Percentiles rank a stretch among this genome's conserved stretches.
These are phyloP conservation scores for Drosophila guanche DNA, from an alignment of 1,140 invertebrate genomes.

Conservation along the genomic window DNA sequence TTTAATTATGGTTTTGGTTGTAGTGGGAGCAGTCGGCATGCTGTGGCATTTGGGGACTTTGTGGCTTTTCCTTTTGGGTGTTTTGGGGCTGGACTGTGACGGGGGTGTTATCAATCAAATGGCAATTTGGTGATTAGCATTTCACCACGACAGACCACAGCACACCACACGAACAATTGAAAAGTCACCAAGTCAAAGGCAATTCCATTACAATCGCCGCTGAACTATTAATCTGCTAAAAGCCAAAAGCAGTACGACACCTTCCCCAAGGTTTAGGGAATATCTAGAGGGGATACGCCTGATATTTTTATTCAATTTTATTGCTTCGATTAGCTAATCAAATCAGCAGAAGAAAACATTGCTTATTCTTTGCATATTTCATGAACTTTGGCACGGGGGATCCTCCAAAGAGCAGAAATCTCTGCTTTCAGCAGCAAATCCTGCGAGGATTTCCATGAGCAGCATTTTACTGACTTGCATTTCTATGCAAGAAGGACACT, in stretches of 20 bases:
- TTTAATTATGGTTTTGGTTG: slow-evolving; percentile 70
- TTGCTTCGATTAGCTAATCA: slow-evolving; percentile 71
- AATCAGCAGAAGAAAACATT: slow-evolving; percentile 41
- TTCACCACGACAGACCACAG: slow-evolving; percentile 10
- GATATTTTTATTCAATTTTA: slow-evolving; percentile 36
- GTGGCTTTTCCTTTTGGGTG: slow-evolving; percentile 14
- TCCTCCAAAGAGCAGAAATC: slow-evolving; percentile 32
- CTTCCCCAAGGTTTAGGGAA: slow-evolving; percentile 5
- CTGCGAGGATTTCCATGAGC: slow-evolving; percentile 54
- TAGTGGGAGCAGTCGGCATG: not conserved
- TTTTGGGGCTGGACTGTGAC: not conserved
- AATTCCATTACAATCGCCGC: slow-evolving; percentile 31
- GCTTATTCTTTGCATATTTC: slow-evolving; percentile 63
- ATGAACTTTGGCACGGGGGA: slow-evolving; percentile 56
- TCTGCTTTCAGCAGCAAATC: slow-evolving; percentile 67
- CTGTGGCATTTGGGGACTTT: slow-evolving; percentile 4
- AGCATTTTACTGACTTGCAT: slow-evolving; percentile 69
- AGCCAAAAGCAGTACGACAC: slow-evolving; percentile 10
- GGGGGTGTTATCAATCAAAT: slow-evolving; percentile 45
- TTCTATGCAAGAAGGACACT: slow-evolving; percentile 46
- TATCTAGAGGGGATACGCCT: slow-evolving; percentile 22
- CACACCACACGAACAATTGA: slow-evolving; percentile 23
- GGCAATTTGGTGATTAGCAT: slow-evolving; percentile 54
- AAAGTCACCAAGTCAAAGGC: slow-evolving; percentile 34
- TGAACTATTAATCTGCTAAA: slow-evolving; percentile 42